phyloP scores from a whole-genome alignment of 2,113 vertebrate species.

The Ctenomys sociabilis region DNA sequence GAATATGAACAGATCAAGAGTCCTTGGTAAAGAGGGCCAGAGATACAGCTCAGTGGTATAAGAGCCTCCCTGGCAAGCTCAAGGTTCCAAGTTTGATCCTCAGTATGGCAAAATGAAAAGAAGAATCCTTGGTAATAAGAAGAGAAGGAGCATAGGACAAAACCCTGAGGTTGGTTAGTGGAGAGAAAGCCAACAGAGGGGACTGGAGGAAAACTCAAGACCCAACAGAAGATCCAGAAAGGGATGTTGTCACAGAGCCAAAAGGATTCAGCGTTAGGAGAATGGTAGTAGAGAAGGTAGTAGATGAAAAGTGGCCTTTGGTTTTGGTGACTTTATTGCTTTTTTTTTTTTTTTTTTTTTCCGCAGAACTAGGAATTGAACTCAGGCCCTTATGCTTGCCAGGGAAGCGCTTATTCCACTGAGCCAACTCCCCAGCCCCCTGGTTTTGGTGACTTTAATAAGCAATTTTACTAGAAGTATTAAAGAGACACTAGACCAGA shows the following conservation, averaged over 20 bases:
- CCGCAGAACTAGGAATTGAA: too few relatives aligned
- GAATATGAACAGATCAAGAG: not conserved
- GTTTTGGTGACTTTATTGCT: not conserved
- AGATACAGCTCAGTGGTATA: too few relatives aligned
- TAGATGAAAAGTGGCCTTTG: not conserved
- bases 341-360: too few relatives aligned
- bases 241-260: not conserved
- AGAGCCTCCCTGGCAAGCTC: too few relatives aligned
- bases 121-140: constrained; percentile 7
- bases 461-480: constrained; percentile 16
- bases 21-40: not conserved
- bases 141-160: not conserved
- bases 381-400: too few relatives aligned
- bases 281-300: not conserved
- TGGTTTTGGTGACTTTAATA: constrained; percentile 17
- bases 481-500: not conserved
- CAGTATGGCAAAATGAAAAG: not conserved
- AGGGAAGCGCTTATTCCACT: too few relatives aligned
- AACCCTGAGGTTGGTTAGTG: not conserved
- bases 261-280: not conserved
- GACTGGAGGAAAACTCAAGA: not conserved
- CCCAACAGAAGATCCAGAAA: not conserved
- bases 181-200: not conserved
- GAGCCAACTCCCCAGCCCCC: too few relatives aligned
- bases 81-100: too few relatives aligned